These are phyloP conservation scores for Tenthredo mesomela DNA, from an alignment of 2,888 invertebrate genomes.

Conservation along the genomic window DNA sequence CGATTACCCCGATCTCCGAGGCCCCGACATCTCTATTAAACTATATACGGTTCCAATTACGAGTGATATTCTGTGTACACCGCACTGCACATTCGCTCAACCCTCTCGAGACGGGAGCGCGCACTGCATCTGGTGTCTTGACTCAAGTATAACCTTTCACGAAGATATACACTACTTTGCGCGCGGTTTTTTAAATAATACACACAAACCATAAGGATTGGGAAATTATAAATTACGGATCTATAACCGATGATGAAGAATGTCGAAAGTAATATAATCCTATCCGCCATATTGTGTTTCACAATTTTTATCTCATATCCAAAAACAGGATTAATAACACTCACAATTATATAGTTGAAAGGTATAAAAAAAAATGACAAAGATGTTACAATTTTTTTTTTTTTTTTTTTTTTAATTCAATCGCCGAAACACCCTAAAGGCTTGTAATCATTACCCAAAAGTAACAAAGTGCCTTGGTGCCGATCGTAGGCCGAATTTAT, in stretches of 20 bases:
- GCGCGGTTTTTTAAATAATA: background rate
- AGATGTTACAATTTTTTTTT: background rate
- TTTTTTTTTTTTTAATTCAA: too few relatives aligned
- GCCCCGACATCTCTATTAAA: background rate
- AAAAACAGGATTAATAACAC: too few relatives aligned
- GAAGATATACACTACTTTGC: background rate
- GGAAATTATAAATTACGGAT: background rate
- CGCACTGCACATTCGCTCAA: background rate
- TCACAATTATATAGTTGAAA: too few relatives aligned
- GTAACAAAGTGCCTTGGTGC: background rate
- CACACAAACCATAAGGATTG: background rate
- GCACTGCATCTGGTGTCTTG: background rate
- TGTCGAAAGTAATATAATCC: background rate
- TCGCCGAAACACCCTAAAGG: background rate
- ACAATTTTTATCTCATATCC: background rate
- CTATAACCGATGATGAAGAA: background rate
- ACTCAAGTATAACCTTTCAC: background rate
- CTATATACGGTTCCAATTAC: constrained; percentile 3
- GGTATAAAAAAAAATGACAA: too few relatives aligned
- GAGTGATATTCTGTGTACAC: background rate
- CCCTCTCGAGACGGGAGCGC: background rate
- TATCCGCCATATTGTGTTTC: too few relatives aligned
- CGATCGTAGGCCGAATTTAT: background rate
- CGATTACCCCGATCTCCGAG: background rate
- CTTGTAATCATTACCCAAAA: background rate